Evolutionary conservation across 2,797 vertebrate genomes (phyloP).

Genomic region (Strix occidentalis): DNA sequence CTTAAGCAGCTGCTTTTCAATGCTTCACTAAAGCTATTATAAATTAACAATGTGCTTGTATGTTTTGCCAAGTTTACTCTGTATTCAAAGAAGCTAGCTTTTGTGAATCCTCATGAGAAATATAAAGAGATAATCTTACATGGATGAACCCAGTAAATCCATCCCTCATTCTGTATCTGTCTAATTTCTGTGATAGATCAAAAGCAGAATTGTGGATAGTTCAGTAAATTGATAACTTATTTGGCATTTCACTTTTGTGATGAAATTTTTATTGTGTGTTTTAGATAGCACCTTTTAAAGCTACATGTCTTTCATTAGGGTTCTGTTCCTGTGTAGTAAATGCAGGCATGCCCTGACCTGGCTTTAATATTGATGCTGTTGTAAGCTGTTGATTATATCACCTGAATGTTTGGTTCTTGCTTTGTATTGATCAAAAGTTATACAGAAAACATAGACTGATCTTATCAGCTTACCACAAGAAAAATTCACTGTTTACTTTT

Average conservation of each 20-base stretch:
- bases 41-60: background rate
- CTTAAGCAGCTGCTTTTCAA: slow-evolving; percentile 9
- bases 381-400: background rate
- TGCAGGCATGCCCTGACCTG: background rate
- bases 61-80: background rate
- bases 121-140: background rate
- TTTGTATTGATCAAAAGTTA: background rate
- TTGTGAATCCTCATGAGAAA: background rate
- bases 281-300: background rate
- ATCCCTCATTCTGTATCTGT: background rate
- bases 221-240: background rate
- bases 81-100: background rate
- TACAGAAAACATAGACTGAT: background rate
- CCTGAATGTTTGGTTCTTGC: background rate
- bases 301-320: background rate
- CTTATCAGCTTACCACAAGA: background rate
- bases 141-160: background rate
- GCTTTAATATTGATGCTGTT: background rate
- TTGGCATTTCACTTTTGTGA: background rate
- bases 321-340: background rate
- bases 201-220: background rate
- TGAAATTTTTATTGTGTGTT: background rate
- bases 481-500: background rate
- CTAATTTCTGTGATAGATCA: background rate
- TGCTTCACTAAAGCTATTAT: background rate